These are phyloP conservation scores for Lepilemur ruficaudatus DNA, from an alignment of 2,797 vertebrate species.

Conservation along the genomic window DNA sequence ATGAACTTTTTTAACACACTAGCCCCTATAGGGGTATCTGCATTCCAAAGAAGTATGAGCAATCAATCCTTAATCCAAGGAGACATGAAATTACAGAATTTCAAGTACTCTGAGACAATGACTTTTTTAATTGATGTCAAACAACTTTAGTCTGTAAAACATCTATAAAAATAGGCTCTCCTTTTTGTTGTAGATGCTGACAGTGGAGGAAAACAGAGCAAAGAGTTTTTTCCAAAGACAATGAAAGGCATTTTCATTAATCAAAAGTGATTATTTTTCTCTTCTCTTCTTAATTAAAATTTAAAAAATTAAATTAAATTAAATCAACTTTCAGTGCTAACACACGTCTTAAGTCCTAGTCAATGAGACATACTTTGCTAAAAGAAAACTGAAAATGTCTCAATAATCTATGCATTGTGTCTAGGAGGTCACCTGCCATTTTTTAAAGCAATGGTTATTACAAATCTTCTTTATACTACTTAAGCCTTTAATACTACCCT, in stretches of 20 bases:
- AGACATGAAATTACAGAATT: background rate
- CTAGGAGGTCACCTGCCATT: background rate
- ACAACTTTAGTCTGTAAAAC: background rate
- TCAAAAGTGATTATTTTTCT: background rate
- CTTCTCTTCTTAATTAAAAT: background rate
- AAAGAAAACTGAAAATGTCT: constrained; percentile 28
- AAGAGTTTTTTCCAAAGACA: background rate
- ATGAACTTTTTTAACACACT: background rate
- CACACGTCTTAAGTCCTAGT: background rate
- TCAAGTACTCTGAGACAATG: background rate
- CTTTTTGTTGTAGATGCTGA: background rate
- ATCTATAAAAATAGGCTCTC: background rate
- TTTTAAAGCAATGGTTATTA: background rate
- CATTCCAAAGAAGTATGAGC: background rate
- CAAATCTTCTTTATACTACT: constrained; percentile 24
- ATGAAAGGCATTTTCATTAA: constrained; percentile 12
- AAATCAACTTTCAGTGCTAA: background rate
- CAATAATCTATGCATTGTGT: background rate
- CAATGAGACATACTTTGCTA: background rate
- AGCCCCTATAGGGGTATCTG: background rate
- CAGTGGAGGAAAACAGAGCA: background rate
- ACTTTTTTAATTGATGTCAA: background rate
- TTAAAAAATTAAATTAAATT: background rate
- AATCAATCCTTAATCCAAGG: background rate
- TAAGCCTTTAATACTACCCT: constrained; percentile 20